phyloP scores from a whole-genome alignment of 2,888 invertebrate species.

The Hylaea fasciaria region DNA sequence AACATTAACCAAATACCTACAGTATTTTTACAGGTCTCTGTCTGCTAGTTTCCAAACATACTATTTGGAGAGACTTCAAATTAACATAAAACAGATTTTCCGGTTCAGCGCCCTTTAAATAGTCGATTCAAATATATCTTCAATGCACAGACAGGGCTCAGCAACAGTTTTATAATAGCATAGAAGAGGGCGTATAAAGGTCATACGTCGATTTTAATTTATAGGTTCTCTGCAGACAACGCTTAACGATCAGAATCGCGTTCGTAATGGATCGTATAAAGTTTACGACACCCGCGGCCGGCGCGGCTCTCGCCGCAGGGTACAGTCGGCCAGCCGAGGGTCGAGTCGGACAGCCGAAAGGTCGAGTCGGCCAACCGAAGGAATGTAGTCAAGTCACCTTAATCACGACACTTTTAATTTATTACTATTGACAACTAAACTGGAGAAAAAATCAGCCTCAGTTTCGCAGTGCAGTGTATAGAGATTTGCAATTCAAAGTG shows the following conservation, averaged over 20 bases:
- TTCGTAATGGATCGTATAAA: slow-evolving; percentile 38
- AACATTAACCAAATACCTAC: no score
- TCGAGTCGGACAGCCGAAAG: slow-evolving; percentile 10
- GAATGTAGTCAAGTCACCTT: not conserved
- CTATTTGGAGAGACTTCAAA: no score
- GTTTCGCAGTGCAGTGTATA: no score
- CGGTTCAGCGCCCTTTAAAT: no score
- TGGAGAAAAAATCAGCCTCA: no score
- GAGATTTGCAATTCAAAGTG: no score
- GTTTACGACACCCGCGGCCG: slow-evolving; percentile 36
- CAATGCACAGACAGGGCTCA: no score
- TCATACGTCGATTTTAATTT: slow-evolving; percentile 31
- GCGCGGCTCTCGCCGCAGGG: slow-evolving; percentile 24
- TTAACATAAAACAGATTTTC: no score
- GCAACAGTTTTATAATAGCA: not conserved
- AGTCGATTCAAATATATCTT: no score
- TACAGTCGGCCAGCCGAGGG: not conserved
- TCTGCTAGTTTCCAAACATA: no score
- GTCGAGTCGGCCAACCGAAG: no score
- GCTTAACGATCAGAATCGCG: slow-evolving; percentile 35
- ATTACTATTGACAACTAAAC: not conserved
- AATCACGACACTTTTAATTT: not conserved
- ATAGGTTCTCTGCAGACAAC: slow-evolving; percentile 17
- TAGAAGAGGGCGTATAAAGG: slow-evolving; percentile 23
- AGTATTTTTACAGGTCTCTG: no score